phyloP scores from a whole-genome alignment of 2,113 vertebrate species.

The Phalacrocorax brasilianus region DNA sequence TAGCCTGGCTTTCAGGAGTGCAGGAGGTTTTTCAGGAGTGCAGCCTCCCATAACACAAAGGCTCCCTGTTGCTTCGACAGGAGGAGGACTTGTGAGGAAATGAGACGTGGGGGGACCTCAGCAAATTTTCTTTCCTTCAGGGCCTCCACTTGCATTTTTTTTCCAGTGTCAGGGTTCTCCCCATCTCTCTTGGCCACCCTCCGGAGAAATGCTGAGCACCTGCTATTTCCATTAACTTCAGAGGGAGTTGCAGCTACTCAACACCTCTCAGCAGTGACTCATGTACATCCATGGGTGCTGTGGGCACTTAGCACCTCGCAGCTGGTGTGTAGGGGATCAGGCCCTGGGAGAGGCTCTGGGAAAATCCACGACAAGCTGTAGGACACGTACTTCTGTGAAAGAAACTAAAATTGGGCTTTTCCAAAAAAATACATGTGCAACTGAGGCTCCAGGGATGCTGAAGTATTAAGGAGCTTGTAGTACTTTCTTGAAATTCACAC shows the following conservation, averaged over 20 bases:
- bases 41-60: not conserved
- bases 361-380: not conserved
- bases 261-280: not conserved
- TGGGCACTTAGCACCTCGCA: not conserved
- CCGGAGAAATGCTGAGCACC: not conserved
- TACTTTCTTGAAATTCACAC: slow-evolving; percentile 34
- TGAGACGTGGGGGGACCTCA: not conserved
- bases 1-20: not conserved
- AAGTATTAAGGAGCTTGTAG: not conserved
- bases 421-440: not conserved
- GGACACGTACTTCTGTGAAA: not conserved
- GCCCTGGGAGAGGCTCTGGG: not conserved
- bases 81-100: not conserved
- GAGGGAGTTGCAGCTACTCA: not conserved
- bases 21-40: not conserved
- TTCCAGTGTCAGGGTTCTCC: not conserved
- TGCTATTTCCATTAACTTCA: slow-evolving; percentile 3
- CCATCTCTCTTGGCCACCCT: accelerated
- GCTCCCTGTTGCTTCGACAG: not conserved
- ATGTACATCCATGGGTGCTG: not conserved
- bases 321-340: not conserved
- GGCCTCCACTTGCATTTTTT: not conserved
- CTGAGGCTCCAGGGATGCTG: not conserved
- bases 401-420: not conserved
- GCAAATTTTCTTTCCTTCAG: not conserved